Conservation (phyloP, 1,140 invertebrate species). For the Procambarus clarkii region DNA sequence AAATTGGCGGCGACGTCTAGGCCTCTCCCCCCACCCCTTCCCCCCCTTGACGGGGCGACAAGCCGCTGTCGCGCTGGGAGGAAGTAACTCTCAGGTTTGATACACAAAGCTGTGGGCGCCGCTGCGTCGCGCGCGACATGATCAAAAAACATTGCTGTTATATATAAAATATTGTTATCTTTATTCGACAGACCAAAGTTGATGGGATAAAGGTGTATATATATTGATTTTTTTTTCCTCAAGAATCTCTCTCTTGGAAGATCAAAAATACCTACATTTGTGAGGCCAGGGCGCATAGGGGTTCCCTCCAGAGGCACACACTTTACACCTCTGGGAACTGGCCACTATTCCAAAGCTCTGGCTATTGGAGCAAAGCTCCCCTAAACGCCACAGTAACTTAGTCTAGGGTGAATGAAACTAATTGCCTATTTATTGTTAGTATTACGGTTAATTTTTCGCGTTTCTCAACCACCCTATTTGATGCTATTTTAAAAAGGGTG, state of each 20-base stretch:
- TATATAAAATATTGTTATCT: conserved; percentile 30
- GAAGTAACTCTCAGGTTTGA: conserved; percentile 30
- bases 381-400: conserved; percentile 26
- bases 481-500: conserved; percentile 25
- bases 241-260: background rate
- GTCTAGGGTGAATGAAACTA: conserved; percentile 56
- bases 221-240: background rate
- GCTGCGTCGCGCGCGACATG: background rate
- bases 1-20: background rate
- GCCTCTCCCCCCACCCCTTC: too few species aligned
- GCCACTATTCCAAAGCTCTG: conserved; percentile 30
- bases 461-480: conserved; percentile 27
- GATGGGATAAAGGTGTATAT: conserved; percentile 29
- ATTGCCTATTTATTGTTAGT: conserved; percentile 36
- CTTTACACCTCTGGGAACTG: conserved; percentile 8
- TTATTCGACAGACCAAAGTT: conserved; percentile 46
- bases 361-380: conserved; percentile 39
- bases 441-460: conserved; percentile 32
- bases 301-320: background rate
- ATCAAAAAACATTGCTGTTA: conserved; percentile 48
- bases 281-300: conserved; percentile 9
- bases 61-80: background rate
- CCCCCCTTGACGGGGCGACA: conserved; percentile 22
- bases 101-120: conserved; percentile 26
- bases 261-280: background rate